Conservation (phyloP, 2,113 vertebrate species). For the Myodes glareolus region DNA sequence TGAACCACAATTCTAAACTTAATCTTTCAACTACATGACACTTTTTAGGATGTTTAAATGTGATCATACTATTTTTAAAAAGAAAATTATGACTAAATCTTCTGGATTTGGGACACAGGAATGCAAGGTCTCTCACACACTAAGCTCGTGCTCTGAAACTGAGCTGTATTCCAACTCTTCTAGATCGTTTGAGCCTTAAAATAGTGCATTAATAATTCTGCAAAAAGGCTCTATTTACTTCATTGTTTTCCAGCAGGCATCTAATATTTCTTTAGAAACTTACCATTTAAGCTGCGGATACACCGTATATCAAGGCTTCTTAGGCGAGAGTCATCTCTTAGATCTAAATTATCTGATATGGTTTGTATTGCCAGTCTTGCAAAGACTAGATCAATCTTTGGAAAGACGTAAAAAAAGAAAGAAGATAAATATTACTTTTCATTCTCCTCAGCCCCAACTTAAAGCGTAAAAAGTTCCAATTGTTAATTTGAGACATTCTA, state of each 20-base stretch:
- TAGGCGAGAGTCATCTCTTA: conserved; percentile 93
- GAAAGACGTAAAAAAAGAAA: conserved; percentile 23
- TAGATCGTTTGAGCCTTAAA: neutral
- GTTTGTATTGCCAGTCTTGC: conserved; percentile 93
- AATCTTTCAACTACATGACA: conserved; percentile 19
- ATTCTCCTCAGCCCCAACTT: neutral
- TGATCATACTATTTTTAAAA: conserved; percentile 1
- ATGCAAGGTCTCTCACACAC: neutral
- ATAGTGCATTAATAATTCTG: conserved; percentile 31
- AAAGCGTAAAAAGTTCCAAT: conserved; percentile 57
- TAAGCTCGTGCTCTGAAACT: neutral
- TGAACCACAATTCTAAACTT: conserved; percentile 43
- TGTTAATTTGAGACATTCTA: conserved; percentile 49
- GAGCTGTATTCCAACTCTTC: neutral
- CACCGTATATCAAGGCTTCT: conserved; percentile 97
- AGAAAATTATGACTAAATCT: neutral
- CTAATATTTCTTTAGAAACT: conserved; percentile 67
- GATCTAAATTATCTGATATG: conserved; percentile 96
- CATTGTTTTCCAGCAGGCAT: conserved; percentile 42
- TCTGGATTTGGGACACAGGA: neutral
- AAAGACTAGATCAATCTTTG: conserved; percentile 97
- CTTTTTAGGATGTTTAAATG: conserved; percentile 43
- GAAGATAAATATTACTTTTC: conserved; percentile 60
- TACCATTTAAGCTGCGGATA: conserved; percentile 98
- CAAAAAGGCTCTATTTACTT: conserved; percentile 45